These are phyloP conservation scores for Oikopleura dioica DNA, from an alignment of 23 tunicate genomes.

Conservation along the genomic window DNA sequence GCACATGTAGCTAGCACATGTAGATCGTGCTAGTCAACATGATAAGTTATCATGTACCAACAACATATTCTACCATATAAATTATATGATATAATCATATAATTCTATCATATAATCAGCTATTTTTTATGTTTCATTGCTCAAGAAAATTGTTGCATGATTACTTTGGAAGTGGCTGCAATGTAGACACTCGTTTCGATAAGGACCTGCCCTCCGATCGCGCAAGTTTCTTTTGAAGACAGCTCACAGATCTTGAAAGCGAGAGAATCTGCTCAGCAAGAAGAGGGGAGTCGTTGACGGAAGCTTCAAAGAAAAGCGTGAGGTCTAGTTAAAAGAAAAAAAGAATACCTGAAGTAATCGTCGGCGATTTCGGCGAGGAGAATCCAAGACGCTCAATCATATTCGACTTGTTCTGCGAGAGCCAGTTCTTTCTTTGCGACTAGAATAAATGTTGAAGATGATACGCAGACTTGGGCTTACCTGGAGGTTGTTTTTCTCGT, in stretches of 20 bases:
- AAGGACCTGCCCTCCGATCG: background rate
- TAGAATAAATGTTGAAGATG: too few relatives aligned
- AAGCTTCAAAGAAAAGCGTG: background rate
- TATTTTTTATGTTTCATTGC: background rate
- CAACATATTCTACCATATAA: too few relatives aligned
- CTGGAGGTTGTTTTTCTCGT: background rate
- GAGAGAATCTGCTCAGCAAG: background rate
- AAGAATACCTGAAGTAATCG: background rate
- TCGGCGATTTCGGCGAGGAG: background rate
- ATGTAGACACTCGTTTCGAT: background rate
- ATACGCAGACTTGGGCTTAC: too few relatives aligned
- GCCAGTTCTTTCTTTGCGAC: background rate
- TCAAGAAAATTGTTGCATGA: background rate
- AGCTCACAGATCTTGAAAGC: background rate
- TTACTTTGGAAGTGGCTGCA: background rate
- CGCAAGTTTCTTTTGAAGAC: background rate
- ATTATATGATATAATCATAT: too few relatives aligned
- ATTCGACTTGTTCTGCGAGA: background rate
- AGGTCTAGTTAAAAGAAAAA: background rate
- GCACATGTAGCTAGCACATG: too few relatives aligned
- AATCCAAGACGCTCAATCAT: constrained; percentile 5
- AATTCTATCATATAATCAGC: too few relatives aligned
- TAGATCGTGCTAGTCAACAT: too few relatives aligned
- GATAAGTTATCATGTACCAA: too few relatives aligned
- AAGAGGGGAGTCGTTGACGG: background rate